Conservation (phyloP, 1,140 invertebrate species). For the Frieseomelitta varia region DNA sequence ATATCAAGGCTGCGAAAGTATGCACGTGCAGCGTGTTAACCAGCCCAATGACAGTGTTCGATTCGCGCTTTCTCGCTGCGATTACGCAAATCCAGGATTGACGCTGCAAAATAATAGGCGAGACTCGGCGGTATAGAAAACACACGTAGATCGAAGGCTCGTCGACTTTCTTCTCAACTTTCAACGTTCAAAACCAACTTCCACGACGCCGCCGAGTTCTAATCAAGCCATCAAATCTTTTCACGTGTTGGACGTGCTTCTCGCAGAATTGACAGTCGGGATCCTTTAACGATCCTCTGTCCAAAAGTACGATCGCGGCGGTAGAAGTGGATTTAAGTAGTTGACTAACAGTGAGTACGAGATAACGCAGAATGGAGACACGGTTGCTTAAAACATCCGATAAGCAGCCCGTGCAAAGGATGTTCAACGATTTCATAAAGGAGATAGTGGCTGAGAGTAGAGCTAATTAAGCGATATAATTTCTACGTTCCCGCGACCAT, state of each 20-base stretch:
- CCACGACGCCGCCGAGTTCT: not conserved
- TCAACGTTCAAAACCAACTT: not conserved
- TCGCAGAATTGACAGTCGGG: not conserved
- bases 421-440: slow-evolving; percentile 74
- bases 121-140: not conserved
- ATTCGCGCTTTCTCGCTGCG: slow-evolving; percentile 51
- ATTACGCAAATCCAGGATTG: slow-evolving; percentile 57
- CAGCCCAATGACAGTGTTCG: slow-evolving; percentile 55
- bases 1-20: slow-evolving; percentile 59
- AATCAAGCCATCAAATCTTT: not conserved
- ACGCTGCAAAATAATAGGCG: slow-evolving; percentile 36
- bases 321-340: slow-evolving; percentile 38
- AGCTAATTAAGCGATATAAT: slow-evolving; percentile 78
- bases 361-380: slow-evolving; percentile 47
- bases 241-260: not conserved
- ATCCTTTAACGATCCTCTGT: not conserved
- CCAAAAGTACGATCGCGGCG: slow-evolving; percentile 24
- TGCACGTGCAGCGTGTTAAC: slow-evolving; percentile 38
- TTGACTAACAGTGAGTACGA: slow-evolving; percentile 42
- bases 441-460: slow-evolving; percentile 65
- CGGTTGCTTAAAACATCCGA: slow-evolving; percentile 62
- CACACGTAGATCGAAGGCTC: not conserved
- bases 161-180: not conserved
- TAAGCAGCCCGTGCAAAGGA: slow-evolving; percentile 65
- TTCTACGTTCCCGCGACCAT: slow-evolving; percentile 57